Percentiles rank a stretch among this genome's conserved stretches.
phyloP scores from a whole-genome alignment of 2,797 vertebrate species.

The Antrozous pallidus region DNA sequence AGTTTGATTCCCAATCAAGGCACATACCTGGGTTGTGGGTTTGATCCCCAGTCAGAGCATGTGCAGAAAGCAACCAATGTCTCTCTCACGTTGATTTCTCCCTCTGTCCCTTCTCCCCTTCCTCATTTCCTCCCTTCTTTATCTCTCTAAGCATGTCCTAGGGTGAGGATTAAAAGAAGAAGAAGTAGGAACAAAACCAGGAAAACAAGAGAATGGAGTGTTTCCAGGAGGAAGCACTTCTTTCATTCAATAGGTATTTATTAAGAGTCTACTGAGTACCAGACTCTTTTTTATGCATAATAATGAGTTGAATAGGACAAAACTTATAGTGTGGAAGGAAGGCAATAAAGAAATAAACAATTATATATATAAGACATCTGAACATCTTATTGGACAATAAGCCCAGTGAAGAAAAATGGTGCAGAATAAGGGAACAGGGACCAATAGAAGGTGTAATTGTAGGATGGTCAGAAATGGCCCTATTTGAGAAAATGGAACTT shows the following conservation, averaged over 20 bases:
- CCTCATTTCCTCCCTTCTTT: too few relatives aligned
- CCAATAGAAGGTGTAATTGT: background rate
- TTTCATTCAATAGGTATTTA: background rate
- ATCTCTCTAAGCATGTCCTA: background rate
- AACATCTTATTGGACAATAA: background rate
- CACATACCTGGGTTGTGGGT: background rate
- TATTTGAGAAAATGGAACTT: background rate
- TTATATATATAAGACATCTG: background rate
- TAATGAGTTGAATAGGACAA: background rate
- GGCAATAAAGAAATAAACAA: background rate
- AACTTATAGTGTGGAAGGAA: background rate
- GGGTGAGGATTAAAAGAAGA: background rate
- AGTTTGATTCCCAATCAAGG: background rate
- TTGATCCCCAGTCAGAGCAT: background rate
- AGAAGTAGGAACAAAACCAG: background rate
- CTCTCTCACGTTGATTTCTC: background rate
- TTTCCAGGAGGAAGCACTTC: background rate
- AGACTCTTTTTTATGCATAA: background rate
- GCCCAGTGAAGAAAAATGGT: background rate
- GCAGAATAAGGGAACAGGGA: background rate
- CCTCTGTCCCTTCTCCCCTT: too few relatives aligned
- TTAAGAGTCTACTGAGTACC: background rate
- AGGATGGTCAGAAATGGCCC: background rate
- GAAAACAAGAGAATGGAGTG: background rate
- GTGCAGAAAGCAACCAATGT: background rate